phyloP scores from a whole-genome alignment of 2,113 vertebrate species.

The human (Homo sapiens) region GRCh38 chr12:77285001-77285500 shows the following conservation, averaged over 20 bases:
- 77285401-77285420: background rate
- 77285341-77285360: background rate
- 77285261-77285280: background rate
- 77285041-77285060: background rate
- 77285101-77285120: background rate
- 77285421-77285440: background rate
- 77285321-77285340: fast-evolving
- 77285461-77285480: background rate
- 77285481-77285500: constrained; percentile 5
- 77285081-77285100: background rate
- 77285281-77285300: background rate
- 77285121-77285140: background rate
- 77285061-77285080: background rate
- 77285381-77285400: background rate
- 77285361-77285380: background rate
- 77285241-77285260: background rate
- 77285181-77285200: background rate
- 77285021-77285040: background rate
- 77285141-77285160: background rate
- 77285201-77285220: background rate
- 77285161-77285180: background rate
- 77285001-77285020: background rate
- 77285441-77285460: background rate
- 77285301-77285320: background rate
- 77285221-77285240: background rate